Evolutionary conservation across 2,113 vertebrate species (phyloP).

Genomic region (Tragelaphus imberbis): DNA sequence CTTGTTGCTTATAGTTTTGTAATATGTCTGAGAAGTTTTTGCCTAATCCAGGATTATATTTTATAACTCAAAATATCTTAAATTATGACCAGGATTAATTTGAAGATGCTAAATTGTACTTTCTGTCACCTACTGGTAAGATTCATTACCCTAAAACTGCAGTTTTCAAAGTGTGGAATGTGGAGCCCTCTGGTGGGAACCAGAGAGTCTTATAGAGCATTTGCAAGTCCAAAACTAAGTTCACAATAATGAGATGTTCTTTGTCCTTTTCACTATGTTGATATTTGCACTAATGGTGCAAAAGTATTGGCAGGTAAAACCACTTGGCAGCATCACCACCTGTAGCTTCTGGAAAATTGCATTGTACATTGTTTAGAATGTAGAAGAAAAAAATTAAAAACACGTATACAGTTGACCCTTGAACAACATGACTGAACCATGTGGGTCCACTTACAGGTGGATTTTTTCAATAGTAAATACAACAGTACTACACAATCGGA

Average conservation of each 20-base stretch:
- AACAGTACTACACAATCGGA: fast-evolving
- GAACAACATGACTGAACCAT: neutral
- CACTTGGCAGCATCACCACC: neutral
- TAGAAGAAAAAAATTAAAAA: neutral
- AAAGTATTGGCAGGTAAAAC: neutral
- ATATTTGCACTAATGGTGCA: neutral
- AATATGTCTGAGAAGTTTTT: neutral
- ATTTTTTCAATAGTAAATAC: neutral
- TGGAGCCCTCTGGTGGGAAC: neutral
- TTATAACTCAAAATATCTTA: neutral
- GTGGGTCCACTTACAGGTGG: neutral
- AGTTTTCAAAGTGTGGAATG: neutral
- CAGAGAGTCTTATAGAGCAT: neutral
- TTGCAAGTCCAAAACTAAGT: neutral
- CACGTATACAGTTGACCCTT: neutral
- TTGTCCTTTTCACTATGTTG: neutral
- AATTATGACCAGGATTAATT: neutral
- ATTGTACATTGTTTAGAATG: neutral
- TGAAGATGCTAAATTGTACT: neutral
- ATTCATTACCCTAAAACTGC: neutral
- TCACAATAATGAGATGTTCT: neutral
- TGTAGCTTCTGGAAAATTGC: neutral
- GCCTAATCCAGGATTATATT: neutral
- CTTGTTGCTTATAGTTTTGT: neutral
- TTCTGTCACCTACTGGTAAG: neutral